These are phyloP conservation scores for Chaetorhynchus papuensis DNA, from an alignment of 2,113 vertebrate genomes.

Conservation along the genomic window DNA sequence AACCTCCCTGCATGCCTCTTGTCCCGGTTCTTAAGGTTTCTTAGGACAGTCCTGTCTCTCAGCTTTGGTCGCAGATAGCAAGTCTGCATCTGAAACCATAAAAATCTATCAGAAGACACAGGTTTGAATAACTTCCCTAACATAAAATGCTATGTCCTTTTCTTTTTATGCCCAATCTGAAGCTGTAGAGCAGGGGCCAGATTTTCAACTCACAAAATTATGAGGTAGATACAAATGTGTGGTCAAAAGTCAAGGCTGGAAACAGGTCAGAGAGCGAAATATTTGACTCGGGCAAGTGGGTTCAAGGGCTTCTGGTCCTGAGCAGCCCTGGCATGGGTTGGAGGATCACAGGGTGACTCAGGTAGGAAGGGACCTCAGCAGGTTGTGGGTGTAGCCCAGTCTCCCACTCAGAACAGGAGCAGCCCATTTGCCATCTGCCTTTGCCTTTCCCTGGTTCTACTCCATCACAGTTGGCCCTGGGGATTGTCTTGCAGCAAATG, in stretches of 20 bases:
- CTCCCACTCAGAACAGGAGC: background rate
- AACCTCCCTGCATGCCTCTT: background rate
- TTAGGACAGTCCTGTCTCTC: background rate
- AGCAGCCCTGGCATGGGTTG: background rate
- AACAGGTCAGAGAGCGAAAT: background rate
- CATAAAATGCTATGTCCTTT: background rate
- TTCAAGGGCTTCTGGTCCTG: background rate
- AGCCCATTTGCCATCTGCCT: background rate
- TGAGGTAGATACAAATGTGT: background rate
- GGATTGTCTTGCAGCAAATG: background rate
- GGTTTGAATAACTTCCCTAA: background rate
- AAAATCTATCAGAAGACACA: background rate
- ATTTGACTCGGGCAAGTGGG: background rate
- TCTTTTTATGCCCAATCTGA: background rate
- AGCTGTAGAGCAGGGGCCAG: background rate
- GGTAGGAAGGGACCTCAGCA: background rate
- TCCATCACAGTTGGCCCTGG: background rate
- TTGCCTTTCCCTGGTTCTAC: background rate
- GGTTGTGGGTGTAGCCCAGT: background rate
- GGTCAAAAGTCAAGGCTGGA: background rate
- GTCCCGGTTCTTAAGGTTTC: background rate
- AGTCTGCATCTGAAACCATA: background rate
- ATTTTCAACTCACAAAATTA: background rate
- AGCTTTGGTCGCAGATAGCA: background rate
- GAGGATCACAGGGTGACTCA: background rate